Percentiles rank a stretch among this genome's conserved stretches.
Evolutionary conservation across 2,113 vertebrate genomes (phyloP).

Genomic region (Cyanoliseus patagonus): DNA sequence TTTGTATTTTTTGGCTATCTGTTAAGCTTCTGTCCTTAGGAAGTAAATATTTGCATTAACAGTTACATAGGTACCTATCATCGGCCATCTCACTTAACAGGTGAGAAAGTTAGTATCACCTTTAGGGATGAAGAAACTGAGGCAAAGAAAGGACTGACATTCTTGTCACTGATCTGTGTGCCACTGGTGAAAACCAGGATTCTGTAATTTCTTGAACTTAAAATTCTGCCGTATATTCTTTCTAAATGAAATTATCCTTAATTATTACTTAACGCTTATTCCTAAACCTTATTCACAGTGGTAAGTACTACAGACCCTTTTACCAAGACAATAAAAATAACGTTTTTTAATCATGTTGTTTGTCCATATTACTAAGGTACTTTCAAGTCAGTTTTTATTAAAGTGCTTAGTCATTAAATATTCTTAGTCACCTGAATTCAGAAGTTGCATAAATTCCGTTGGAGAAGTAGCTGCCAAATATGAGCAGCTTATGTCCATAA

Average conservation of each 20-base stretch:
- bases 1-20: neutral
- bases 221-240: neutral
- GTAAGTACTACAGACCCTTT: neutral
- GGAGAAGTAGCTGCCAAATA: neutral
- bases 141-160: neutral
- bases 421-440: neutral
- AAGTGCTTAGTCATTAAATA: slow-evolving; percentile 50
- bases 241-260: neutral
- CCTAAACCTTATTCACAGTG: neutral
- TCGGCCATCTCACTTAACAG: neutral
- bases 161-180: neutral
- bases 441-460: neutral
- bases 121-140: neutral
- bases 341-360: neutral
- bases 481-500: neutral
- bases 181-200: neutral
- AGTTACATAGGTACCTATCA: neutral
- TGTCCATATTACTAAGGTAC: neutral
- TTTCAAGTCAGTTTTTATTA: slow-evolving; percentile 52
- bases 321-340: neutral
- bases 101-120: neutral
- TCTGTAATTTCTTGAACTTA: neutral
- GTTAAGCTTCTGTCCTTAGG: neutral
- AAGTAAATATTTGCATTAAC: neutral
- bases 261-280: neutral